Evolutionary conservation across 2,113 vertebrate genomes (phyloP), one percentile per base, ranked within the genome.

Genomic region (Poicephalus gulielmi): DNA sequence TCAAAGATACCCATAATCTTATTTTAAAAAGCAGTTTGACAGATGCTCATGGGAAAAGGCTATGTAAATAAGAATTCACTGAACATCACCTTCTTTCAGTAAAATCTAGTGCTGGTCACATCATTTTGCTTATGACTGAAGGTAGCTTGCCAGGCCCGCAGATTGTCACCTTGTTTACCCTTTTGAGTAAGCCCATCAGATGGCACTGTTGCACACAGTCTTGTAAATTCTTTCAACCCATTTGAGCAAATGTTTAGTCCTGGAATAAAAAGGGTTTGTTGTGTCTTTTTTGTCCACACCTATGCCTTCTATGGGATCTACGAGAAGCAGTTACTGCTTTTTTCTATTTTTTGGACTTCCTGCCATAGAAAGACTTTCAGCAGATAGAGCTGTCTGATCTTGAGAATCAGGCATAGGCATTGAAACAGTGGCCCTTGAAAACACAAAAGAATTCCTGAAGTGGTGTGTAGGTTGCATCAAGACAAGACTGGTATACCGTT

Each of bases 121-220:
- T 55, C 2, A 25, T 49, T 80, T 88, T 66, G 41, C 17, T 33
- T 14, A 47, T 43, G 55, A 50, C 13, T 2, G 4, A 49, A 11
- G 24, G 33, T 25, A 74, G 25, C 30, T 81, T 70, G 37, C 16
- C 39, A 35, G 43, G 41, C 30, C 50, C 50, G 17, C 53, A 60
- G 57, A 33, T 8, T 9, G 0, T 90, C 73, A 79, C 66, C 80
- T 88, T 57, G 83, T 93, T 90, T 89, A 78, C 62, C 73, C 90
- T 95, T 86, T 96, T 69, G 81, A 89, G 49, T 18, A 60, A 92
- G 90, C 77, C 95, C 96, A 94, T 96, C 74, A 96, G 96, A 87
- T 96, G 96, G 96, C 96, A 92, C 94, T 94, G 94, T 96, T 96
- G 91, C 30, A 92, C 66, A 47, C 4, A 24, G n/a, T 66, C 94